Evolutionary conservation across 2,888 invertebrate genomes (phyloP).

Genomic region (Fragum sueziense): DNA sequence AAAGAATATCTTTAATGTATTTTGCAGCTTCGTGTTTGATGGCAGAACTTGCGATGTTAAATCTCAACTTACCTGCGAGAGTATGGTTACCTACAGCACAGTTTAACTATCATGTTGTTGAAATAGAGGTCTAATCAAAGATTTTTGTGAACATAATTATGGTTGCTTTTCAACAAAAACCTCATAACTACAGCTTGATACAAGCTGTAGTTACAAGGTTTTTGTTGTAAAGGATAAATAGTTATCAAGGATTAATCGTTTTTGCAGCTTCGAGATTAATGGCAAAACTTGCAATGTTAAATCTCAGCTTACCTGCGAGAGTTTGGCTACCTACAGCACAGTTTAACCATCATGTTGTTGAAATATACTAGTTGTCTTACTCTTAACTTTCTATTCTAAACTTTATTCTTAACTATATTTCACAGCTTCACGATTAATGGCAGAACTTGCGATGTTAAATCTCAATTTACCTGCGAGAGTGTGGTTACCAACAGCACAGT

Average conservation of each 20-base stretch:
- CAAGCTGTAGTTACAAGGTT: no score
- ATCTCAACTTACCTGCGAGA: conserved; percentile 97
- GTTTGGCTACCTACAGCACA: conserved; percentile 96
- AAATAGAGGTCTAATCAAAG: background rate
- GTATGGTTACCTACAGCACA: conserved; percentile 97
- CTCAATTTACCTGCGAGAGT: conserved; percentile 98
- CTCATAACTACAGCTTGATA: no score
- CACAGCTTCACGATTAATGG: conserved; percentile 90
- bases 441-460: conserved; percentile 96
- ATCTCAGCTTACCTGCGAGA: conserved; percentile 97
- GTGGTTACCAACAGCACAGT: conserved; percentile 94
- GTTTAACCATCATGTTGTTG: conserved; percentile 94
- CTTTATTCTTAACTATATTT: background rate
- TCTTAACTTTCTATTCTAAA: no score
- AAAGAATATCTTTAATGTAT: background rate
- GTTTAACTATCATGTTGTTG: conserved; percentile 86
- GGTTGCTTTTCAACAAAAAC: no score
- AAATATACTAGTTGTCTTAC: conserved; percentile 85
- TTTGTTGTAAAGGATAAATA: no score
- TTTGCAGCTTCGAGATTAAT: conserved; percentile 88
- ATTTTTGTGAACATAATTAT: background rate
- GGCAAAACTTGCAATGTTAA: conserved; percentile 95
- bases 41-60: conserved; percentile 95
- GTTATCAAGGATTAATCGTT: no score
- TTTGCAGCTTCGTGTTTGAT: conserved; percentile 89